Evolutionary conservation across 64 coral and sea anemone species (phyloP), one percentile per base, ranked within the genome.

Genomic region (Porites australiensis): DNA sequence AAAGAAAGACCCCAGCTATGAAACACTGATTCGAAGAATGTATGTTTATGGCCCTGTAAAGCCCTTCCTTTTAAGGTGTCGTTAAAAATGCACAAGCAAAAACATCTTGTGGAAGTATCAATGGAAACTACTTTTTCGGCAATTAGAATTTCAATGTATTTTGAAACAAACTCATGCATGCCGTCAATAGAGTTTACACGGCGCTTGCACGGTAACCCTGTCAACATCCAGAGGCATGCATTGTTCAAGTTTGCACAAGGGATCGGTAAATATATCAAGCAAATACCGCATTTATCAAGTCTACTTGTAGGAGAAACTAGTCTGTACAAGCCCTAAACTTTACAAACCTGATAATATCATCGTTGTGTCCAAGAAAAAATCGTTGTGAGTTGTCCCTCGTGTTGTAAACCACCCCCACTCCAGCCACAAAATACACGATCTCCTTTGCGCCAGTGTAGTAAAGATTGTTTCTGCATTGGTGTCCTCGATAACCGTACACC

Each of bases 331-430:
- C 13, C 3, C 69, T 18, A 52, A 76, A 76, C 1, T 6, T 2
- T 37, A 63, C 90, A 77, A 95, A 99, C 98, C 98, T 99, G 75
- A 99, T 99, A 76, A 99, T 99, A 48, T 99, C 98, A 81, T 99
- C 98, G 82, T 99, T 89, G 64, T 99, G 98, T 1, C 98, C 98
- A 60, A 99, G 78, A 66, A 99, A 99, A 75, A 99, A 99, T 74
- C 92, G 90, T 44, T 99, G 98, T 3, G 94, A 79, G 59, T 94
- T 99, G 20, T 94, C 92, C 74, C 89, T 93, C 20, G 90, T 84
- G 73, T 91, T 96, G 83, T 88, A 96, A 92, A 99, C 94, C 15
- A 99, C 91, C 45, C 98, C 98, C 51, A 99, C 98, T n/a, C 98
- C 98, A 78, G 98, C 98, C 21, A 96, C 98, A 88, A 99, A 99